A percentile compares a stretch with the other conserved stretches of the same genome.
phyloP scores from a whole-genome alignment of 2,113 vertebrate genomes.

The Triplophysa dalaica region DNA sequence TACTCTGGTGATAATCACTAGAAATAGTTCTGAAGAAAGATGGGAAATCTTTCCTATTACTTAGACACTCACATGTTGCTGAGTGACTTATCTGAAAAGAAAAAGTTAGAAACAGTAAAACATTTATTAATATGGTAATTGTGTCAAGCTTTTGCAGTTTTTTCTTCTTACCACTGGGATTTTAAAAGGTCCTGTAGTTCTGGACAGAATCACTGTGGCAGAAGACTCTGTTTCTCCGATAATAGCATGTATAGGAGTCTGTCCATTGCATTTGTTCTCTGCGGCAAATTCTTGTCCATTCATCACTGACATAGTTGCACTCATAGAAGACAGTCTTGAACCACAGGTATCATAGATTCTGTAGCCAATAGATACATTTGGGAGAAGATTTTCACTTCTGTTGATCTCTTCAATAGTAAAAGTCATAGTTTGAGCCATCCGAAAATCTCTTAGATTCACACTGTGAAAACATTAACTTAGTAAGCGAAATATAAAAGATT shows the following conservation, averaged over 20 bases:
- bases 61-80: slow-evolving; percentile 74
- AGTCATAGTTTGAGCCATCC: slow-evolving; percentile 74
- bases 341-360: slow-evolving; percentile 68
- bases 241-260: slow-evolving; percentile 12
- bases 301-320: slow-evolving; percentile 69
- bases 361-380: slow-evolving; percentile 72
- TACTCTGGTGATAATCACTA: slow-evolving; percentile 71
- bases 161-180: slow-evolving; percentile 70
- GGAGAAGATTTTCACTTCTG: slow-evolving; percentile 65
- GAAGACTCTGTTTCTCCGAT: not conserved
- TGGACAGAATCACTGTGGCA: slow-evolving; percentile 60
- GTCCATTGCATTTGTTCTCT: slow-evolving; percentile 59
- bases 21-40: slow-evolving; percentile 75
- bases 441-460: slow-evolving; percentile 72
- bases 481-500: not conserved
- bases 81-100: slow-evolving; percentile 69
- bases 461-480: slow-evolving; percentile 53
- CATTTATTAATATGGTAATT: too few species aligned
- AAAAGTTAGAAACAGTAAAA: slow-evolving; percentile 59
- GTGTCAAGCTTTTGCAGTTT: not conserved
- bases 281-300: slow-evolving; percentile 60
- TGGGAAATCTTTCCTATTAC: slow-evolving; percentile 66
- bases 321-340: slow-evolving; percentile 68
- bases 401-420: slow-evolving; percentile 79
- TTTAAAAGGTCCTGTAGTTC: slow-evolving; percentile 31